Evolutionary conservation across 2,888 invertebrate genomes (phyloP), one percentile per base, ranked within the genome.

Genomic region (Parnassius mnemosyne): DNA sequence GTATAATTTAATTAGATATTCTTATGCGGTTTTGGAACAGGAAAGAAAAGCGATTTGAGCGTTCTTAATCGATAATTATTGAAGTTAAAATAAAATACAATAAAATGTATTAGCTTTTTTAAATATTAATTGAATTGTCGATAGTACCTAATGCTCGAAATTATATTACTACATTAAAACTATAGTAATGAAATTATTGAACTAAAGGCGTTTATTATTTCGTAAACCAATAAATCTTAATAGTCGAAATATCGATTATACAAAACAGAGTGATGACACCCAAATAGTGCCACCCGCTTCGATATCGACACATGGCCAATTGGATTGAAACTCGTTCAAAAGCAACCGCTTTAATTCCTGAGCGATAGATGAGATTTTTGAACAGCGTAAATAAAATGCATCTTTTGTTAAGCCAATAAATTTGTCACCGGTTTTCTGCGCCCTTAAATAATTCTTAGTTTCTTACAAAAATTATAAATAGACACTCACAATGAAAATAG

Each of bases 231-330:
- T 63, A 63, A 59, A 63, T 63, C 59, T 63, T 63, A 59, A 63
- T 63, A 65, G 53, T n/a, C 50, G 53, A 62, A 58, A 59, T 76
- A 79, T 75, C 73, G 75, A 78, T 75, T 79, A 68, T 68, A 69
- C 66, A 75, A 80, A 83, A 66, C 80, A 80, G 81, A 77, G 85
- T 85, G 86, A 76, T 74, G 84, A 87, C 78, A 76, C 68, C 80
- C 70, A 68, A 77, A 83, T 77, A 71, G 73, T 68, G 68, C 82
- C 80, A 82, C 83, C 84, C 83, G 77, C 75, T 64, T 76, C 75
- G 77, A 79, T 78, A 84, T 79, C 80, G 75, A 77, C 83, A 78
- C 67, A 68, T 71, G 72, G 66, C 64, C 52, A 53, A 63, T 60
- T 52, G 3, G 66, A 54, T 69, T 73, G 73, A 11, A 65, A 56